Percentiles rank a stretch among this genome's conserved stretches.
Conservation (phyloP, 2,888 invertebrate genomes). For the Mycalesis mineus region DNA sequence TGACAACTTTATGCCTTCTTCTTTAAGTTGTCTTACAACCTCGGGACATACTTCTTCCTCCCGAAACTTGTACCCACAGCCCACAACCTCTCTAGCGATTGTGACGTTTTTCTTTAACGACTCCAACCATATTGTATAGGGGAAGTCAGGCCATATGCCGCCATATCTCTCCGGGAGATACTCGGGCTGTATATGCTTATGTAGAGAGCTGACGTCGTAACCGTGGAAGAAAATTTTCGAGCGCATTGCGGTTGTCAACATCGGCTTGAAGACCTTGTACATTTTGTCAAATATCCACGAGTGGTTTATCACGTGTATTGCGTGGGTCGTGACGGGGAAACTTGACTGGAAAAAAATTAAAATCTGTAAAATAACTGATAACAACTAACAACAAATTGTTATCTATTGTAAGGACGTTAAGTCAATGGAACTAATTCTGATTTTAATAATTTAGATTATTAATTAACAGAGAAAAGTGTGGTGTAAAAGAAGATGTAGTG, state of each 20-base stretch:
- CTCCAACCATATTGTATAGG: constrained; percentile 86
- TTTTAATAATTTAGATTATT: no score
- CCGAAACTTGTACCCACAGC: constrained; percentile 80
- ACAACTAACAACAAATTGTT: no score
- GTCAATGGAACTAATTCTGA: no score
- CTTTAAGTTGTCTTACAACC: constrained; percentile 55
- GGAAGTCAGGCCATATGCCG: constrained; percentile 83
- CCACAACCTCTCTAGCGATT: constrained; percentile 80
- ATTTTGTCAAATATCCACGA: constrained; percentile 89
- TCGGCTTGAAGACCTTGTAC: constrained; percentile 87
- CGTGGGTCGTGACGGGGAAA: constrained; percentile 84
- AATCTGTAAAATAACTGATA: no score
- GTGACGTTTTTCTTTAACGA: constrained; percentile 75
- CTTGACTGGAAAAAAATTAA: constrained; percentile 74
- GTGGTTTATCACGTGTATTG: constrained; percentile 88
- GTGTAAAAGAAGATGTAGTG: no score
- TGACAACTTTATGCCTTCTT: constrained; percentile 51
- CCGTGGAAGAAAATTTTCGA: constrained; percentile 85
- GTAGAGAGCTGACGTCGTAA: constrained; percentile 83
- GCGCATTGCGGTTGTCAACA: constrained; percentile 83
- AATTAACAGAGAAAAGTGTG: no score
- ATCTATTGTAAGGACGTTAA: no score
- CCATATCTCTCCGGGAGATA: constrained; percentile 85
- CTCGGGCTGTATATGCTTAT: constrained; percentile 83
- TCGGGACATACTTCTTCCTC: constrained; percentile 58